Conservation (phyloP, 2,888 invertebrate genomes). For the Gnatocerus cornutus region DNA sequence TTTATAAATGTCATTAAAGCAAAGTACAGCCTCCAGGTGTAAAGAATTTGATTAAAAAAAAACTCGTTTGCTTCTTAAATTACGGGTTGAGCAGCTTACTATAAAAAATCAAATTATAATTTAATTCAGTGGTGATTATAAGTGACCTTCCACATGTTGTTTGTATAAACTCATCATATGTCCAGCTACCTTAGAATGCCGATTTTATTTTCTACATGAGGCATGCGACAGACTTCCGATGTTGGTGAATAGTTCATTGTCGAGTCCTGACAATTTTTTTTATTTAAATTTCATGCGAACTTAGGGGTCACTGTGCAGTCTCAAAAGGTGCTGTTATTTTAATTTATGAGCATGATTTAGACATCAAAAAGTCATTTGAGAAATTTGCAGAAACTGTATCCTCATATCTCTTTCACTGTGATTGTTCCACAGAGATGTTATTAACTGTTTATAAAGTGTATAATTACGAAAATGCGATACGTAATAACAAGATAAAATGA, state of each 20-base stretch:
- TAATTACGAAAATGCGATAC: conserved; percentile 27
- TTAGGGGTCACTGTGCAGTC: conserved; percentile 12
- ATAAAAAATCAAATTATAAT: conserved; percentile 29
- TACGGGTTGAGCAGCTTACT: conserved; percentile 24
- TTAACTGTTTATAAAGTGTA: conserved; percentile 27
- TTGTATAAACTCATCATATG: conserved; percentile 48
- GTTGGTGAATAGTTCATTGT: conserved; percentile 51
- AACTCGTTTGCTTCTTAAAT: conserved; percentile 32
- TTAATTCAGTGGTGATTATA: conserved; percentile 32
- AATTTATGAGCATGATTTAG: conserved; percentile 16
- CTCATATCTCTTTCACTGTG: conserved; percentile 17
- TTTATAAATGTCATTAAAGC: conserved; percentile 11
- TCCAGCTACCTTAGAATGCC: conserved; percentile 46
- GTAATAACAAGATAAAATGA: conserved; percentile 33
- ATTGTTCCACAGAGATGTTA: conserved; percentile 32
- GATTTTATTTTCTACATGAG: conserved; percentile 49
- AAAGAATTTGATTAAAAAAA: conserved; percentile 21
- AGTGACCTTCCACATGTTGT: conserved; percentile 45
- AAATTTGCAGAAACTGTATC: conserved; percentile 2
- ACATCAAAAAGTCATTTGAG: conserved; percentile 18
- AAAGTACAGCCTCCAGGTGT: conserved; percentile 16
- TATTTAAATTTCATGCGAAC: conserved; percentile 29
- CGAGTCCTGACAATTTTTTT: conserved; percentile 26
- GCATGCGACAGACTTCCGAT: conserved; percentile 45
- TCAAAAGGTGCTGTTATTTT: conserved; percentile 10